phyloP scores from a whole-genome alignment of 2,113 vertebrate genomes.

The Alosa alosa region DNA sequence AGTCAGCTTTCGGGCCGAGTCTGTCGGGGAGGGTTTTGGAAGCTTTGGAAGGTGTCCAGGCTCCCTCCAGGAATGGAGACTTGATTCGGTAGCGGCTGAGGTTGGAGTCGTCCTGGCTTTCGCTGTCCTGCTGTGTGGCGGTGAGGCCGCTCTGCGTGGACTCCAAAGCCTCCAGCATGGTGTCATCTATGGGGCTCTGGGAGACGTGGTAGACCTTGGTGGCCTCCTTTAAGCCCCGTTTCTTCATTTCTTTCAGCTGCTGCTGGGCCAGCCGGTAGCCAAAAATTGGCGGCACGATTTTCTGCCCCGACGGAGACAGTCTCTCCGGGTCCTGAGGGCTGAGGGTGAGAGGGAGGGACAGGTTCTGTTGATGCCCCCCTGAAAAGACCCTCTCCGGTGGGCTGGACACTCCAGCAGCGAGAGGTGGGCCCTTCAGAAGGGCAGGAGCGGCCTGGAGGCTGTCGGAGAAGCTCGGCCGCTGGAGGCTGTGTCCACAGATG shows the following conservation, averaged over 20 bases:
- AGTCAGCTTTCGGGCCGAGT: constrained; percentile 69
- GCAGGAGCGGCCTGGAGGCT: constrained; percentile 61
- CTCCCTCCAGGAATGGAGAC: constrained; percentile 74
- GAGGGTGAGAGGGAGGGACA: constrained; percentile 55
- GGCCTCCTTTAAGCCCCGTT: constrained; percentile 86
- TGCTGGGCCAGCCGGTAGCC: constrained; percentile 95
- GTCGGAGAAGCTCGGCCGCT: constrained; percentile 80
- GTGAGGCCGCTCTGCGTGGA: constrained; percentile 56
- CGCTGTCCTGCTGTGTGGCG: constrained; percentile 51
- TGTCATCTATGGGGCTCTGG: constrained; percentile 87
- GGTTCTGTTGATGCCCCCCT: constrained; percentile 68
- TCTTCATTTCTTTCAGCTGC: constrained; percentile 98
- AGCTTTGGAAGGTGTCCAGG: constrained; percentile 36
- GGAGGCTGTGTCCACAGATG: constrained; percentile 81
- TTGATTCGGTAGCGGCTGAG: constrained; percentile 74
- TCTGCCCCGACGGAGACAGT: constrained; percentile 78
- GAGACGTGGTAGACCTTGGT: constrained; percentile 94
- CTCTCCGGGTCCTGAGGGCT: constrained; percentile 74
- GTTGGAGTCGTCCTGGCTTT: constrained; percentile 68
- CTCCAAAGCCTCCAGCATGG: constrained; percentile 70
- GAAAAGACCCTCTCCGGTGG: constrained; percentile 57
- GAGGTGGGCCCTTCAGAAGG: constrained; percentile 34
- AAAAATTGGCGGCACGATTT: constrained; percentile 88
- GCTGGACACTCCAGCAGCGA: not conserved
- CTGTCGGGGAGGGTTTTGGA: constrained; percentile 58